Evolutionary conservation across 2,113 vertebrate species (phyloP).

Genomic region (Chloropsis hardwickii): DNA sequence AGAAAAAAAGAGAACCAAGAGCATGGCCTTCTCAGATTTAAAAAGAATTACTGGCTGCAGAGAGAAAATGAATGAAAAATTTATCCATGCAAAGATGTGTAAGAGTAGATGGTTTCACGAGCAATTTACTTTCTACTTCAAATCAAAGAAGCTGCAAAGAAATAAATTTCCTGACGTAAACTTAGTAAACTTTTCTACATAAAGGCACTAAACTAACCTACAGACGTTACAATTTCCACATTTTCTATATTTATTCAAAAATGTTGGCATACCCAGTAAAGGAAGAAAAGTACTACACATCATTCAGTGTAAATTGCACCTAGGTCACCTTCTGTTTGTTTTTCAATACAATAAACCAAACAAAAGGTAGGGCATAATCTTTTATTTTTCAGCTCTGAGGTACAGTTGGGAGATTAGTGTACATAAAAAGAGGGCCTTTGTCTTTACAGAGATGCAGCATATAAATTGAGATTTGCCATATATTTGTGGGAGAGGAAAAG

Average conservation of each 20-base stretch:
- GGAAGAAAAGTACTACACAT: background rate
- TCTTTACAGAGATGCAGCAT: background rate
- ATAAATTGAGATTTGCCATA: background rate
- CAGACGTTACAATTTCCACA: background rate
- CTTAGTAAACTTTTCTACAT: conserved; percentile 5
- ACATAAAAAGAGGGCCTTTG: background rate
- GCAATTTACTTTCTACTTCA: conserved; percentile 1
- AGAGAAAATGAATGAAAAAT: conserved; percentile 23
- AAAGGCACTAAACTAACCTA: conserved; percentile 12
- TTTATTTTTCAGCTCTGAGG: background rate
- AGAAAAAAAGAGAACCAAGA: background rate
- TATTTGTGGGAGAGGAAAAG: background rate
- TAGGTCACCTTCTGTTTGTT: background rate
- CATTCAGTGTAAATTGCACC: background rate
- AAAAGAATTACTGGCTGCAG: conserved; percentile 1
- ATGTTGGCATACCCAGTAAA: background rate
- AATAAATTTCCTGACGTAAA: conserved; percentile 9
- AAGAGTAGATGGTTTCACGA: conserved; percentile 10
- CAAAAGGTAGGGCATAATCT: background rate
- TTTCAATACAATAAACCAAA: background rate
- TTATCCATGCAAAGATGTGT: conserved; percentile 8
- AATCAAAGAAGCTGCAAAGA: conserved; percentile 41
- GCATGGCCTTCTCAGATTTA: background rate
- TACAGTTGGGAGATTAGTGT: background rate
- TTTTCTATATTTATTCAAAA: conserved; percentile 40